Conservation (phyloP, 2,888 invertebrate genomes). For the Dyspetes luteomarginatus region DNA sequence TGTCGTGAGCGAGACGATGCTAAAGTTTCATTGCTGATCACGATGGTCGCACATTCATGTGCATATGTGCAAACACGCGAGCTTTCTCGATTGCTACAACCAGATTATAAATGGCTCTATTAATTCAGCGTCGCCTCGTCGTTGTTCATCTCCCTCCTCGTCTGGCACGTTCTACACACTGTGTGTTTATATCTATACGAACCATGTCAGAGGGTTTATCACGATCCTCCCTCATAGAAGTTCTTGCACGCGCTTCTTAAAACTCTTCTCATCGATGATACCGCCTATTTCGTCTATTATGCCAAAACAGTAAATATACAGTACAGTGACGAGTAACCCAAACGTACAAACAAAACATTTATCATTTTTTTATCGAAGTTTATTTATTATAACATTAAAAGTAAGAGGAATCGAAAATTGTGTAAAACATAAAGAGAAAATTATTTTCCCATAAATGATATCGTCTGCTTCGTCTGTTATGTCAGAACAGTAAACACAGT, state of each 20-base stretch:
- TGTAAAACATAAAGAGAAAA: no score
- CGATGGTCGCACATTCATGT: constrained; percentile 15
- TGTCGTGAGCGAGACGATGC: constrained; percentile 25
- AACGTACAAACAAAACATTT: no score
- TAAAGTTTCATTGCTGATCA: constrained; percentile 32
- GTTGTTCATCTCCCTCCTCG: constrained; percentile 33
- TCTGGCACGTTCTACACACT: constrained; percentile 24
- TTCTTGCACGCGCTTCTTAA: constrained; percentile 11
- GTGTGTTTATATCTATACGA: constrained; percentile 57
- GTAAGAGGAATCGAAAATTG: no score
- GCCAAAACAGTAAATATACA: neutral
- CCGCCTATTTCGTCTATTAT: neutral
- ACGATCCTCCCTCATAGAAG: constrained; percentile 65
- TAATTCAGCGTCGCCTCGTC: constrained; percentile 67
- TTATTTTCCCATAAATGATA: no score
- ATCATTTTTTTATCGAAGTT: no score
- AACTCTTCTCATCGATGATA: neutral
- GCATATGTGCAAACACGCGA: constrained; percentile 19
- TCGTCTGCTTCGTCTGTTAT: no score
- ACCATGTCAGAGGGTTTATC: constrained; percentile 63
- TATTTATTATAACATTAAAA: no score
- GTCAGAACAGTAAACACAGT: no score
- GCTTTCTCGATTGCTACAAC: constrained; percentile 64
- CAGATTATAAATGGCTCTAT: constrained; percentile 73
- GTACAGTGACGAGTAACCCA: no score